phyloP scores from a whole-genome alignment of 2,113 vertebrate genomes.

The Phalacrocorax carbo region DNA sequence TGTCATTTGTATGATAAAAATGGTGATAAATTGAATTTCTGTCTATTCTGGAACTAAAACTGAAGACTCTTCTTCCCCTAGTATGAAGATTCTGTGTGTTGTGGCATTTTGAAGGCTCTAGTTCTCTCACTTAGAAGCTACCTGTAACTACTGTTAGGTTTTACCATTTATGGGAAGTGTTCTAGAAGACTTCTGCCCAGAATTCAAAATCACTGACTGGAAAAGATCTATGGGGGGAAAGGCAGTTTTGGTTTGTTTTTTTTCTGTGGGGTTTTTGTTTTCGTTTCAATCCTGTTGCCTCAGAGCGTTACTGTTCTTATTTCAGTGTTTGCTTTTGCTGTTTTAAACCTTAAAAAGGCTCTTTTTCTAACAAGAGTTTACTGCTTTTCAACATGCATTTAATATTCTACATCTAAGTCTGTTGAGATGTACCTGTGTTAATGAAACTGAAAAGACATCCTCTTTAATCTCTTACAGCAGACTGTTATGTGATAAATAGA shows the following conservation, averaged over 20 bases:
- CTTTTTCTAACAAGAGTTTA: slow-evolving; percentile 67
- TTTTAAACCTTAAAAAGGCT: slow-evolving; percentile 64
- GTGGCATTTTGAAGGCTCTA: not conserved
- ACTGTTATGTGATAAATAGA: slow-evolving; percentile 65
- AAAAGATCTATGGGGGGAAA: not conserved
- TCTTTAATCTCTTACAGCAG: slow-evolving; percentile 69
- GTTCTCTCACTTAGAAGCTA: not conserved
- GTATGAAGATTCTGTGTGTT: not conserved
- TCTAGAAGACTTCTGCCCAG: not conserved
- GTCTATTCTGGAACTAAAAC: not conserved
- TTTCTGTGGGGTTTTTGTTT: slow-evolving; percentile 21
- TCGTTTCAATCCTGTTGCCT: not conserved
- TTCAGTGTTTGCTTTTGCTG: slow-evolving; percentile 53
- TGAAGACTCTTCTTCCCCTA: not conserved
- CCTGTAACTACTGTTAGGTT: not conserved
- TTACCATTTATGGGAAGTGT: not conserved
- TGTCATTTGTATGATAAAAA: not conserved
- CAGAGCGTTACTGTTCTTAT: not conserved
- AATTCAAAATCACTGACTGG: not conserved
- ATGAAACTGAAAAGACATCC: slow-evolving; percentile 42
- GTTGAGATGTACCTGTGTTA: slow-evolving; percentile 73
- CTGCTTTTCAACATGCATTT: slow-evolving; percentile 42
- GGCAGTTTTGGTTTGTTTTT: slow-evolving; percentile 12
- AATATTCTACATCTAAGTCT: slow-evolving; percentile 62
- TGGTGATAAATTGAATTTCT: not conserved